Evolutionary conservation across 2,113 vertebrate genomes (phyloP), one percentile per base, ranked within the genome.

Genomic region (Cromileptes altivelis): DNA sequence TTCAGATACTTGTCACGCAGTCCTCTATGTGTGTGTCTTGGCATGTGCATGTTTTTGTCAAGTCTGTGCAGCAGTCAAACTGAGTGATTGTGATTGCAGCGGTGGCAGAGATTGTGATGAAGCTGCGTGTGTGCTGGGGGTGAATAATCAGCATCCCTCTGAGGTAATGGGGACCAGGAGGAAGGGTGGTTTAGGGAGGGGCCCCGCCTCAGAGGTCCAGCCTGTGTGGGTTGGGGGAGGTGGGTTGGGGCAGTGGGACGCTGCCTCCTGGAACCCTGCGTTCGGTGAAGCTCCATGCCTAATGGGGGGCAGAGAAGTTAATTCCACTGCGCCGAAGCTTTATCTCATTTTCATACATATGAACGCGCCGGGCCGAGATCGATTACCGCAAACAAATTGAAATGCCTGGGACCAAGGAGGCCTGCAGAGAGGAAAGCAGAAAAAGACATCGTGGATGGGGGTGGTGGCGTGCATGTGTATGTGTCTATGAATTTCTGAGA

Each of bases 311-410:
- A 94, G 77, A 88, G 79, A 74, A 94, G 92, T 95, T 94, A 94
- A 95, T 95, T 94, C 92, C 77, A 83, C 88, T 58, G 85, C 27
- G 61, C 79, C 61, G 25, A 82, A 81, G 90, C 92, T 92, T 91
- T 90, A 92, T 92, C 92, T 93, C 88, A 93, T 95, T 92, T 94
- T 94, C 93, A 95, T 95, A 93, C 93, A 93, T 93, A 92, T 92
- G 90, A 91, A 92, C 80, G 78, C 45, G 62, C 61, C 78, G 23
- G 88, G 91, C 90, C 60, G 73, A 93, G 92, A 94, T 93, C 93
- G 90, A 94, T 95, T 95, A 93, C 92, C 9, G 81, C 94, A 92
- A 94, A 94, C 92, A 93, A 92, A 94, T 91, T 94, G 92, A 91
- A 94, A 93, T 80, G 88, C 88, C 82, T 72, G 86, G 80, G 88